Conservation (phyloP, 2,113 vertebrate genomes). For the Sinocyclocheilus anophthalmus region DNA sequence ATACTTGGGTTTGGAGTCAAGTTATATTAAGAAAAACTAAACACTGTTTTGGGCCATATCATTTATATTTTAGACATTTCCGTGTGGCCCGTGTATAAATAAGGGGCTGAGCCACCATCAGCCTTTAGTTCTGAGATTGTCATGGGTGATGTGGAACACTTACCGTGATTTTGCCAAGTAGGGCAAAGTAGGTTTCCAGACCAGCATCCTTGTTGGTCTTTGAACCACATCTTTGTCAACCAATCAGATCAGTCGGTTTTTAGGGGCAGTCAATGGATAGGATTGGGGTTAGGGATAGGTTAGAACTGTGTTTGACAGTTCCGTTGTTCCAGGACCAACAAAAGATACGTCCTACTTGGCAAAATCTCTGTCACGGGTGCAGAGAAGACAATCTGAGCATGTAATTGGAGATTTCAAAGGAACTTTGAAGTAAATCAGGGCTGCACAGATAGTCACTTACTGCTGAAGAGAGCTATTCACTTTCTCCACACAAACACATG, state of each 20-base stretch:
- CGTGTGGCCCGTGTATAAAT: neutral
- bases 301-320: conserved; percentile 9
- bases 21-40: conserved; percentile 14
- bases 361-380: conserved; percentile 1
- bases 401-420: conserved; percentile 45
- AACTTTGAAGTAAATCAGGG: conserved; percentile 45
- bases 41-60: conserved; percentile 20
- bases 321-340: neutral
- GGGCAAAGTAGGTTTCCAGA: conserved; percentile 11
- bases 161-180: conserved; percentile 11
- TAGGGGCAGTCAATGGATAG: neutral
- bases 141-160: neutral
- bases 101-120: neutral
- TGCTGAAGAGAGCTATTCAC: conserved; percentile 11
- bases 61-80: conserved; percentile 30
- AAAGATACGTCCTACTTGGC: conserved; percentile 33
- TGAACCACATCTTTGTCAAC: neutral
- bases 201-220: neutral
- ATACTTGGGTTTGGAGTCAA: neutral
- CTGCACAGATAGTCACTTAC: conserved; percentile 17
- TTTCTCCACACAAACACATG: neutral
- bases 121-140: conserved; percentile 6
- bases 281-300: conserved; percentile 1
- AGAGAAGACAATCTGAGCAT: conserved; percentile 41
- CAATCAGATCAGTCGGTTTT: neutral